A percentile compares a stretch with the other conserved stretches of the same genome.
These are phyloP conservation scores for Dorcus parallelipipedus DNA, from an alignment of 2,888 invertebrate species.

Conservation along the genomic window DNA sequence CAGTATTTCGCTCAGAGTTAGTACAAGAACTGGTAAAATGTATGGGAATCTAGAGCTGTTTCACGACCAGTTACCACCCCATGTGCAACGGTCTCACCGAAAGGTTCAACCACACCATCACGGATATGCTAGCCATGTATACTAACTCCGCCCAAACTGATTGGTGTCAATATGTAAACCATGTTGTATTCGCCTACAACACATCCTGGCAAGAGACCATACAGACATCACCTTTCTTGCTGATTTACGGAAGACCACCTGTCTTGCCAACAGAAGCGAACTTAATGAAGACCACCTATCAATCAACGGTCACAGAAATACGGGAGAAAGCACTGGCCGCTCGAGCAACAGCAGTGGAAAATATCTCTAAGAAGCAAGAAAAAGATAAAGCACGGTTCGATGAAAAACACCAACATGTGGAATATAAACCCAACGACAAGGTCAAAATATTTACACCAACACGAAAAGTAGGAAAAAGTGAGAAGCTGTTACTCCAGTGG, in stretches of 20 bases:
- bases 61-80: slow-evolving; percentile 2
- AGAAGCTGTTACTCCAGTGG: slow-evolving; percentile 19
- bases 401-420: slow-evolving; percentile 22
- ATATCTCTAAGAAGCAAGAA: slow-evolving; percentile 19
- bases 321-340: slow-evolving; percentile 7
- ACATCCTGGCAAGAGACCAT: slow-evolving; percentile 26
- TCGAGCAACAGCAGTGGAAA: slow-evolving; percentile 16
- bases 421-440: slow-evolving; percentile 22
- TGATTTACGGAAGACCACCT: neutral
- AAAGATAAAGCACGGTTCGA: slow-evolving; percentile 28
- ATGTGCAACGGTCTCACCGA: slow-evolving; percentile 11
- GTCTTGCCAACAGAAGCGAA: slow-evolving; percentile 25
- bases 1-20: neutral
- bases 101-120: slow-evolving; percentile 8
- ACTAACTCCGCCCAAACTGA: neutral
- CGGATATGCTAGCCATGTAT: slow-evolving; percentile 3
- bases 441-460: slow-evolving; percentile 26
- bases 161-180: neutral
- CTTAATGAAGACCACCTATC: slow-evolving; percentile 9
- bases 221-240: slow-evolving; percentile 13
- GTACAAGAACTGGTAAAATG: slow-evolving; percentile 6
- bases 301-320: slow-evolving; percentile 3
- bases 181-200: slow-evolving; percentile 29
- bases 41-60: neutral
- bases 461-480: slow-evolving; percentile 25